Evolutionary conservation across 2,113 vertebrate genomes (phyloP).

Genomic region (Sinocyclocheilus grahami): DNA sequence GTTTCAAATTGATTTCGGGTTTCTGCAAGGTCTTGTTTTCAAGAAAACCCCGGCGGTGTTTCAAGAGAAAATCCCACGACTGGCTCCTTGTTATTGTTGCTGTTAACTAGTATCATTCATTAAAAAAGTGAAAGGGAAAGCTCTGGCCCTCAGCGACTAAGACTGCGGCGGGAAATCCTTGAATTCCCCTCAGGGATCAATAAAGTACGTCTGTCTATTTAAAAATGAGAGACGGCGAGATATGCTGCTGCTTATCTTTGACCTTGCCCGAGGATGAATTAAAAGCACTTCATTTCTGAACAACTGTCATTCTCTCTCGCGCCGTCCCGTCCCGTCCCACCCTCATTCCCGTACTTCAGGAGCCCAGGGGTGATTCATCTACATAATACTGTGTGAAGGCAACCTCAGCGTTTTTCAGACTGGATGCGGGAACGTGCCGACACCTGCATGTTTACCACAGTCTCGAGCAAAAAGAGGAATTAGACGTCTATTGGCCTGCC

Average conservation of each 20-base stretch:
- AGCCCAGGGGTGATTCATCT: conserved; percentile 49
- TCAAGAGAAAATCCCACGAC: neutral
- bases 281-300: conserved; percentile 24
- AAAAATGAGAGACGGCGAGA: neutral
- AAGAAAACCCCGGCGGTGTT: neutral
- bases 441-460: neutral
- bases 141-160: neutral
- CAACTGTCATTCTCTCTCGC: neutral
- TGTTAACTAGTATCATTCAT: conserved; percentile 18
- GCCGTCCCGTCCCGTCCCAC: neutral
- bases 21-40: conserved; percentile 8
- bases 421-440: neutral
- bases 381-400: conserved; percentile 54
- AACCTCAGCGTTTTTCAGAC: conserved; percentile 54
- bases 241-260: conserved; percentile 32
- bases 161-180: conserved; percentile 25
- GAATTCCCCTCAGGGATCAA: conserved; percentile 33
- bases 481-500: neutral
- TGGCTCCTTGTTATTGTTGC: conserved; percentile 24
- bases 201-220: conserved; percentile 31
- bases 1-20: neutral
- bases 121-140: conserved; percentile 3
- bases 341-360: neutral
- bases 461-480: neutral
- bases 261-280: conserved; percentile 53